These are phyloP conservation scores for Anisognathus igniventris DNA, from an alignment of 2,797 vertebrate species.

Conservation along the genomic window DNA sequence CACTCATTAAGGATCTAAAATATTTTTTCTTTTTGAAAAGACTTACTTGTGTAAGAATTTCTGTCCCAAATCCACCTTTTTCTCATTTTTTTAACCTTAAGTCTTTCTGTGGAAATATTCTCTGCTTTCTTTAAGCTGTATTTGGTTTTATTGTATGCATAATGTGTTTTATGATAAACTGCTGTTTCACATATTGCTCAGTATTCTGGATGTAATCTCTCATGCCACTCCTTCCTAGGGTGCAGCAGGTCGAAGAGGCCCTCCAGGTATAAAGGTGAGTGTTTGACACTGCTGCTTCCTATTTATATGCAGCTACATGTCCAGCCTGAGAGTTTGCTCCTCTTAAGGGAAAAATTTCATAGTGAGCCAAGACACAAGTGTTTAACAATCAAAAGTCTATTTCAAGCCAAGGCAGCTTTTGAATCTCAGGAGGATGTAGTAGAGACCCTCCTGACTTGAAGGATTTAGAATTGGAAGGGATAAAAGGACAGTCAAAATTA, in stretches of 20 bases:
- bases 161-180: background rate
- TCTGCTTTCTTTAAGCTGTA: background rate
- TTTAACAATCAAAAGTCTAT: background rate
- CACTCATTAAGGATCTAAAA: background rate
- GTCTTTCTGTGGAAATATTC: background rate
- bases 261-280: slow-evolving; percentile 77
- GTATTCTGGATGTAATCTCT: background rate
- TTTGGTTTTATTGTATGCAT: background rate
- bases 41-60: background rate
- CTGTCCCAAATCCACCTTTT: background rate
- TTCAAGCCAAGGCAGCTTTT: background rate
- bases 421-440: background rate
- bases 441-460: background rate
- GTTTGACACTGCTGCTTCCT: background rate
- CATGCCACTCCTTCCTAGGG: slow-evolving; percentile 73
- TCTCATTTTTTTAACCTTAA: background rate
- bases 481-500: background rate
- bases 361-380: background rate
- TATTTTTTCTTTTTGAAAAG: background rate
- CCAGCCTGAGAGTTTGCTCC: background rate
- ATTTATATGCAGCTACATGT: background rate
- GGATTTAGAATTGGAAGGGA: background rate
- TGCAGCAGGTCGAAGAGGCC: slow-evolving; percentile 76
- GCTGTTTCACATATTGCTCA: background rate
- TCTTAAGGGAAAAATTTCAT: background rate